Evolutionary conservation across 2,797 vertebrate species (phyloP), one percentile per base, ranked within the genome.

Genomic region (Rhinoraja longicauda): DNA sequence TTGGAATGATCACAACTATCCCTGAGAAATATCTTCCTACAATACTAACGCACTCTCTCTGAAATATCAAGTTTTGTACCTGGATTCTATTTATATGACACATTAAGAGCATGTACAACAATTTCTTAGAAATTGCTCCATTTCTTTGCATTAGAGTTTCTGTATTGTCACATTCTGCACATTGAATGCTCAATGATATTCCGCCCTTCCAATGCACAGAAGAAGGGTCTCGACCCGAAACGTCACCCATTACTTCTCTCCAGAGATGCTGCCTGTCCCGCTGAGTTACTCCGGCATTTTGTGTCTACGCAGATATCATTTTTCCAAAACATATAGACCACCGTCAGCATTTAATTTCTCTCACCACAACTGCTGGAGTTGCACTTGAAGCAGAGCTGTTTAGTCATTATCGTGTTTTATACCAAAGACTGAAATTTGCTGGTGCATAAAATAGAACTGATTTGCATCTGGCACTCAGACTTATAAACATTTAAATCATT

Each of bases 401-500:
- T 88, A 36, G 84, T 67, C 24, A n/a, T 73, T 24, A 92, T 75
- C 92, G 70, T 73, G 36, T 53, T 45, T 75, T 53, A 53, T 53
- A 45, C 90, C 72, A 92, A 70, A 72, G 88, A 29, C 67, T 45
- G 39, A 53, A 53, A 73, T 92, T 45, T 73, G 67, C 39, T 75
- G 62, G 64, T 21, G 88, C 88, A 70, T 39, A 39, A 90, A 19
- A 32, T 19, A 21, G 19, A 53, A 53, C 4, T 9, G 90, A 73
- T 45, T 70, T 45, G 21, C 67, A 75, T 39, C 1, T 73, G 70
- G 36, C 53, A 75, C 19, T 92, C 10, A 92, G 90, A 62, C 53
- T 75, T 53, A 91, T 53, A 92, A 92, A 45, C 21, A n/a, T 92
- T 92, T 92, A 26, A 92, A 92, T 92, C 21, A 72, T 73, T 72